These are phyloP conservation scores for Hydraecia micacea DNA, from an alignment of 2,888 invertebrate species.

Conservation along the genomic window DNA sequence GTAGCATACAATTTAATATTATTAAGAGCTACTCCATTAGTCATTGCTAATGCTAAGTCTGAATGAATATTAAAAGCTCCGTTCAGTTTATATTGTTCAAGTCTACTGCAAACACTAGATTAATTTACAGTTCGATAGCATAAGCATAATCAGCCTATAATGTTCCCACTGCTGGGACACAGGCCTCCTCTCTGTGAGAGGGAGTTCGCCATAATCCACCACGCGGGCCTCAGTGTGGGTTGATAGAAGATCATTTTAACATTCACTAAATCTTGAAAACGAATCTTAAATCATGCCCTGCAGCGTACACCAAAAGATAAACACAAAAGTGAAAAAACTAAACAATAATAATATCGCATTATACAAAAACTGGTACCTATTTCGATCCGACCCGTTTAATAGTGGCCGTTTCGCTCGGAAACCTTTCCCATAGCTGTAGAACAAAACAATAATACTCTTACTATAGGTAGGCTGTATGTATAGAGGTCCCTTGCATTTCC, in stretches of 20 bases:
- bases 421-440: constrained; percentile 79
- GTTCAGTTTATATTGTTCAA: constrained; percentile 2
- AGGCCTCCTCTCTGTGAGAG: no score
- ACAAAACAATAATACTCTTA: constrained; percentile 76
- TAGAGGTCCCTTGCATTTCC: constrained; percentile 82
- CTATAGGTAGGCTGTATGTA: constrained; percentile 66
- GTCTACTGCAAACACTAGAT: constrained; percentile 16
- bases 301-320: constrained; percentile 49
- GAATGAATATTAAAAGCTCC: constrained; percentile 17
- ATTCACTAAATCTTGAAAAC: constrained; percentile 30
- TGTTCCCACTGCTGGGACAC: no score
- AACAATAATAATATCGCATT: constrained; percentile 58
- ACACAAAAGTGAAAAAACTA: constrained; percentile 50
- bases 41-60: constrained; percentile 4
- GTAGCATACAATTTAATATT: constrained; percentile 23
- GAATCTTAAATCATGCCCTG: constrained; percentile 37
- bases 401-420: constrained; percentile 70
- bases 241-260: constrained; percentile 10
- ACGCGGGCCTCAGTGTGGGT: no score
- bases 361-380: constrained; percentile 66
- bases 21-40: constrained; percentile 21
- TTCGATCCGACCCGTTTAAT: constrained; percentile 67
- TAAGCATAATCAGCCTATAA: no score
- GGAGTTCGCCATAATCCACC: no score
- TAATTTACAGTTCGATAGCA: not conserved